Base-by-base conservation (phyloP, 64 coral and sea anemone species). In the Actinia tenebrosa region DNA sequence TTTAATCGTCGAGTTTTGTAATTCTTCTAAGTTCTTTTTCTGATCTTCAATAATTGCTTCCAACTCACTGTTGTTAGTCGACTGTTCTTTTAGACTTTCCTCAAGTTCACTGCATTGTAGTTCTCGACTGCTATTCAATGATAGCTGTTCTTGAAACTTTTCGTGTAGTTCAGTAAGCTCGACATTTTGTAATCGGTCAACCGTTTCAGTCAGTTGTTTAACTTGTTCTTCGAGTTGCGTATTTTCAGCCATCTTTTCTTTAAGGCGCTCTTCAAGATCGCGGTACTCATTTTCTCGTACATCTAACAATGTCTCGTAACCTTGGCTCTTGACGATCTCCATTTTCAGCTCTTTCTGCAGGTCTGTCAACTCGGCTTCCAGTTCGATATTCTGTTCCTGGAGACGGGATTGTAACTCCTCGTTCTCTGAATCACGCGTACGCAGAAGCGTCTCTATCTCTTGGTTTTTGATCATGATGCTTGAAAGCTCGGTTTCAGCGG, bases 371-470 rank as follows among this genome's bases (percentile, higher is more conserved):
- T 96, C 94, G 47, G 59, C 91, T 80, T 90, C 94, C 3, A 96
- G 62, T 72, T 96, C 94, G 7, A 56, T 27, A 72, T 93, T 96
- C 56, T 93, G 89, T 52, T 96, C 91, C 43, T 54, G 52, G 6
- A 96, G 85, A 58, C 82, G 89, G 63, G 56, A 81, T 42, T 92
- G 91, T 75, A 96, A 66, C 77, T 96, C 85, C 18, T 90, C 60
- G 71, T 96, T 92, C 44, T 96, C 94, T 64, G 82, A 37, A 66
- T 96, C 94, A n/a, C 94, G 88, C 25, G 56, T 93, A 43, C 88
- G 91, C n/a, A 96, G 56, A 30, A 96, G 56, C 14, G 82, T 84
- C 77, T 96, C 91, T 14, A 96, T 96, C 44, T 96, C 94, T 43
- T 87, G 91, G 45, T 92, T 96, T 80, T 96, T 96, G 16, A 87